Evolutionary conservation across 2,113 vertebrate genomes (phyloP).

Genomic region (Collichthys lucidus): DNA sequence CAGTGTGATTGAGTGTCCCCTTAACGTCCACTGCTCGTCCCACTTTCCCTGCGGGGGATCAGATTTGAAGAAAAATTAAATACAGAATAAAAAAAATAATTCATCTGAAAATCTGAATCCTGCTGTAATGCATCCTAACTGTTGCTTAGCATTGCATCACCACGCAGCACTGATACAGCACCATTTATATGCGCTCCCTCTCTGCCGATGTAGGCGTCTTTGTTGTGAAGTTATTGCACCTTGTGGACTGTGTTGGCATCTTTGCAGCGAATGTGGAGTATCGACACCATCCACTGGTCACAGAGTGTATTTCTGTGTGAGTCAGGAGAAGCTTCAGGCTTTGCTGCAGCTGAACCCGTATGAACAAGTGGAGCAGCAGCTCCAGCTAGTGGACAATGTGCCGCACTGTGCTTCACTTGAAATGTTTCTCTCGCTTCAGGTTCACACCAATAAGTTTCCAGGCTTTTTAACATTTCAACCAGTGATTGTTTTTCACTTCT

Average conservation of each 20-base stretch:
- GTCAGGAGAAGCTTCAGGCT: neutral
- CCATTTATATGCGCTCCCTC: neutral
- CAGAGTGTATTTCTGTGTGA: neutral
- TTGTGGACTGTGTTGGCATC: neutral
- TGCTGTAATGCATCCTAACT: neutral
- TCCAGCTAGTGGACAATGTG: slow-evolving; percentile 58
- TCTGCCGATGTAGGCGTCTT: slow-evolving; percentile 20
- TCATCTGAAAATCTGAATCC: neutral
- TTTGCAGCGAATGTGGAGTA: slow-evolving; percentile 1
- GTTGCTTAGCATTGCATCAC: slow-evolving; percentile 48
- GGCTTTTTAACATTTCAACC: neutral
- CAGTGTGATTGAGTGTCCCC: neutral
- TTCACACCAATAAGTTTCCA: neutral
- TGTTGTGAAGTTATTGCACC: slow-evolving; percentile 7
- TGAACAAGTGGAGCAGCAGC: slow-evolving; percentile 21
- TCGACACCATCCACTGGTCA: slow-evolving; percentile 55
- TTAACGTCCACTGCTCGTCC: neutral
- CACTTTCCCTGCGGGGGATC: neutral
- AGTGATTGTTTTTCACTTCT: neutral
- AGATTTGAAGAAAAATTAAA: neutral
- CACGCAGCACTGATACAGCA: slow-evolving; percentile 9
- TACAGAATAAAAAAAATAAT: neutral
- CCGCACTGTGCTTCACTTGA: neutral
- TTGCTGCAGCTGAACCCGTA: neutral
- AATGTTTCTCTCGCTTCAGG: neutral